Evolutionary conservation across 2,888 invertebrate species (phyloP).

Genomic region (Leptarthrus brevirostris): DNA sequence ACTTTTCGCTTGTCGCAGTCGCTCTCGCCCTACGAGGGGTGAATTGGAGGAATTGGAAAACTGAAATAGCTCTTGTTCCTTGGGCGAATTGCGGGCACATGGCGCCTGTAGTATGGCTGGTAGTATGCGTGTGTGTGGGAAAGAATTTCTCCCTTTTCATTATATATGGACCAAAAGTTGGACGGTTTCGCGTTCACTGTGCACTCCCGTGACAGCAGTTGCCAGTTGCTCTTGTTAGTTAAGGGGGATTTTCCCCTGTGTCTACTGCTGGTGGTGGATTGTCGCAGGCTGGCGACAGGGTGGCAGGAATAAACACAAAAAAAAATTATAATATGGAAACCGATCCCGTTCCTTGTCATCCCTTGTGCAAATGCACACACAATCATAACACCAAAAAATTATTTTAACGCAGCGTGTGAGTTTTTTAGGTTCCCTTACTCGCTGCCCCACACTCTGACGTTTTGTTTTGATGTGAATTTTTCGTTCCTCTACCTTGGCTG

Average conservation of each 20-base stretch:
- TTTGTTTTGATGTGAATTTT: neutral
- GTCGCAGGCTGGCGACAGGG: constrained; percentile 14
- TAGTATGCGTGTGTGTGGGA: constrained; percentile 27
- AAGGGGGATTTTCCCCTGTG: neutral
- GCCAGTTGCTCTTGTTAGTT: neutral
- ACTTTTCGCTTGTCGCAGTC: constrained; percentile 4
- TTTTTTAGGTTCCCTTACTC: too few species aligned
- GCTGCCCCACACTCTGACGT: neutral
- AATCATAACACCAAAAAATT: neutral
- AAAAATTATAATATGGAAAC: neutral
- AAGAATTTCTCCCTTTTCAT: constrained; percentile 32
- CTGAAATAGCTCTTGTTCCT: neutral
- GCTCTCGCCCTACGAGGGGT: constrained; percentile 16
- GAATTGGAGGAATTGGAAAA: neutral
- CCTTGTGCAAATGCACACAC: neutral
- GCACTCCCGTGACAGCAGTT: neutral
- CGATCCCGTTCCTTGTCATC: neutral
- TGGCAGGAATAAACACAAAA: neutral
- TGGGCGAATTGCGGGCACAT: constrained; percentile 28
- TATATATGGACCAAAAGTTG: constrained; percentile 36
- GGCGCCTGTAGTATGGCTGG: neutral
- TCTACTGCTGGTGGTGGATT: neutral
- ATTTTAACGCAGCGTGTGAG: neutral
- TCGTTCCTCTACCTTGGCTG: neutral
- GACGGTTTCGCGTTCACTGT: constrained; percentile 1